These are phyloP conservation scores for Macrosiphum euphorbiae DNA, from an alignment of 2,888 invertebrate genomes.

Conservation along the genomic window DNA sequence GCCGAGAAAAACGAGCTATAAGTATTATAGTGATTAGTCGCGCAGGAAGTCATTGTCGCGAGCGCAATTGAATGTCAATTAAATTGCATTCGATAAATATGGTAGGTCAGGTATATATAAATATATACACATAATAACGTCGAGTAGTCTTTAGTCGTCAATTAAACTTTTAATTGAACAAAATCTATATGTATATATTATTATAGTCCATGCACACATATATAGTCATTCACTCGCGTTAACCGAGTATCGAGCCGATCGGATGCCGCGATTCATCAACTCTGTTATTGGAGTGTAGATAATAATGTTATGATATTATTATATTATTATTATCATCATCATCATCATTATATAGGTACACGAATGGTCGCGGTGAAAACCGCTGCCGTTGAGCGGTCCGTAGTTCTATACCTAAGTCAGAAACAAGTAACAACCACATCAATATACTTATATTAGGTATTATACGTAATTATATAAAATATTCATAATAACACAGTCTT, in stretches of 20 bases:
- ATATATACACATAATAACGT: background rate
- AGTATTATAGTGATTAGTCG: background rate
- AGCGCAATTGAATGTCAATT: conserved; percentile 44
- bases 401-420: background rate
- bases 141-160: conserved; percentile 4
- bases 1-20: conserved; percentile 21
- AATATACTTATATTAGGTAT: background rate
- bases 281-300: background rate
- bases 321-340: background rate
- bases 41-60: conserved; percentile 34
- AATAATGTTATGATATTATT: background rate
- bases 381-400: background rate
- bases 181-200: background rate
- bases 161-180: background rate
- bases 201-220: background rate
- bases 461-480: background rate
- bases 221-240: background rate
- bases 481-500: background rate
- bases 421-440: background rate
- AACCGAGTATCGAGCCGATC: background rate
- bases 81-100: conserved; percentile 1
- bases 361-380: background rate
- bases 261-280: background rate
- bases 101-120: background rate
- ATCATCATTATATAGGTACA: background rate